These are phyloP conservation scores for Antitype chi DNA, from an alignment of 2,888 invertebrate genomes.

Conservation along the genomic window DNA sequence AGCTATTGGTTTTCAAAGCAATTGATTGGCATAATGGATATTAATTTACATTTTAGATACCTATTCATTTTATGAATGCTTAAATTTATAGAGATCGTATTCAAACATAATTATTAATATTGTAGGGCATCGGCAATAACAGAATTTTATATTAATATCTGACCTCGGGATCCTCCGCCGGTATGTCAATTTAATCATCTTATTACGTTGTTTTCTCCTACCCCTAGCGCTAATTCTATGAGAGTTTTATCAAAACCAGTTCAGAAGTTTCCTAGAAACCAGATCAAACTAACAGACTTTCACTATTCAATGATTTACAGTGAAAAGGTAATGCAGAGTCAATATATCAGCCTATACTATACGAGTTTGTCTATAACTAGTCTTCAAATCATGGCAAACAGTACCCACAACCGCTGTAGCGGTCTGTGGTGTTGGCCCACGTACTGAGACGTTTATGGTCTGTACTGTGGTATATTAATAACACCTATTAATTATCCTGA, in stretches of 20 bases:
- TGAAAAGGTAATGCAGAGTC: background rate
- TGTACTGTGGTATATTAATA: conserved; percentile 41
- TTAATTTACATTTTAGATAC: conserved; percentile 24
- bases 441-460: conserved; percentile 40
- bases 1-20: conserved; percentile 1
- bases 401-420: conserved; percentile 41
- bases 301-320: background rate
- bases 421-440: conserved; percentile 54
- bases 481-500: conserved; percentile 29
- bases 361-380: conserved; percentile 8
- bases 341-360: background rate
- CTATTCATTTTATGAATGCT: conserved; percentile 6
- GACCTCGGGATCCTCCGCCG: background rate
- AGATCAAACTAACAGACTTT: background rate
- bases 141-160: background rate
- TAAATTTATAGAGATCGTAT: background rate
- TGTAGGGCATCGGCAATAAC: too few species aligned
- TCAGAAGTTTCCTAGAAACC: background rate
- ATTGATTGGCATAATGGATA: conserved; percentile 21
- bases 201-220: background rate
- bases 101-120: too few species aligned
- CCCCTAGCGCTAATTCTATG: background rate
- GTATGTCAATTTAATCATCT: background rate
- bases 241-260: background rate
- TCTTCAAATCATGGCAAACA: conserved; percentile 16